Evolutionary conservation across 2,888 invertebrate genomes (phyloP).

Genomic region (Ctena decussata): DNA sequence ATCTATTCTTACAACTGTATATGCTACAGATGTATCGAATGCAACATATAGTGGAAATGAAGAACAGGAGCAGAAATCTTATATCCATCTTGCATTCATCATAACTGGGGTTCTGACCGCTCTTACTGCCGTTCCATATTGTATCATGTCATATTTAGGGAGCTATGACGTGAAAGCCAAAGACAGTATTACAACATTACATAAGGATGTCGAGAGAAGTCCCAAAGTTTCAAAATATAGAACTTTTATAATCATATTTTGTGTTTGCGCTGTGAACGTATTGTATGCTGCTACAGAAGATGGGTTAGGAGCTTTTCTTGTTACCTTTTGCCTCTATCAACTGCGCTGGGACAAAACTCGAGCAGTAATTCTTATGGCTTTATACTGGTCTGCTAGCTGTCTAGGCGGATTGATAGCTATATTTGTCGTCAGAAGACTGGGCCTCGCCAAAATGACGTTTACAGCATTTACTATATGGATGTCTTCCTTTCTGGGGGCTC

Average conservation of each 20-base stretch:
- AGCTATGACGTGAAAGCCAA: background rate
- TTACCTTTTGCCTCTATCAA: slow-evolving; percentile 43
- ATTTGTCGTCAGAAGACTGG: slow-evolving; percentile 17
- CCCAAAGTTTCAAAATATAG: background rate
- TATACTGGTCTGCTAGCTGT: slow-evolving; percentile 55
- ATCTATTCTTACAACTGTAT: too few relatives aligned
- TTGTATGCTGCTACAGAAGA: slow-evolving; percentile 48
- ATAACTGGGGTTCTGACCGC: slow-evolving; percentile 25
- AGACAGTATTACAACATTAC: background rate
- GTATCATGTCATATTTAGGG: slow-evolving; percentile 37
- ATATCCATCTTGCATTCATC: slow-evolving; percentile 49
- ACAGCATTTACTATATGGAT: slow-evolving; percentile 47
- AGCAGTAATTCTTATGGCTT: slow-evolving; percentile 37
- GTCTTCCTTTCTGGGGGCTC: slow-evolving; percentile 20
- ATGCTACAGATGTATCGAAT: background rate
- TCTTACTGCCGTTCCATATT: slow-evolving; percentile 27
- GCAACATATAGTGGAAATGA: background rate
- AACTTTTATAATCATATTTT: slow-evolving; percentile 4
- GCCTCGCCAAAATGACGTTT: slow-evolving; percentile 22
- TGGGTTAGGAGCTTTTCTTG: slow-evolving; percentile 45
- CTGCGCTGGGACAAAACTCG: slow-evolving; percentile 36
- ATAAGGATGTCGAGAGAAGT: slow-evolving; percentile 11
- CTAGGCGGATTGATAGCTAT: slow-evolving; percentile 39
- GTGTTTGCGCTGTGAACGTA: slow-evolving; percentile 34
- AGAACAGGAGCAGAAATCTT: background rate